These are phyloP conservation scores for Nerophis lumbriciformis DNA, from an alignment of 2,113 vertebrate genomes.

Conservation along the genomic window DNA sequence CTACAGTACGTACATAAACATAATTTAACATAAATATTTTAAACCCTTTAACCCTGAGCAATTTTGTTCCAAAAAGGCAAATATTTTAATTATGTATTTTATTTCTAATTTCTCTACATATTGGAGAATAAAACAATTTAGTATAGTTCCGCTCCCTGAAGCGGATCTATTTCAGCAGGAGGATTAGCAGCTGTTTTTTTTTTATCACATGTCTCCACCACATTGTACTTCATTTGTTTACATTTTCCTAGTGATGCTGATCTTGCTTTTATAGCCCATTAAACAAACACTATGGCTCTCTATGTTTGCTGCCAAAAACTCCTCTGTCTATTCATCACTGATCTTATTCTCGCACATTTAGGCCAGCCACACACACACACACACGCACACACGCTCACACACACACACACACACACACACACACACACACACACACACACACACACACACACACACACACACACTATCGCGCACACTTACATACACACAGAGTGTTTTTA, in stretches of 20 bases:
- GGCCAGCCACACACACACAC: neutral
- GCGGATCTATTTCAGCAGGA: neutral
- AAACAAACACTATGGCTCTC: neutral
- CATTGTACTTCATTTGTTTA: slow-evolving; percentile 2
- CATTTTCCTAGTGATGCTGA: slow-evolving; percentile 6
- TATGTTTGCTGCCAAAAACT: slow-evolving; percentile 1
- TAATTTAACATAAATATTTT: too few species aligned
- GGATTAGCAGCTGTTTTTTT: slow-evolving; percentile 5
- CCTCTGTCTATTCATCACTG: neutral
- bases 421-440: neutral
- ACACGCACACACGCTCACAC: too few species aligned
- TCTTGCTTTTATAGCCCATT: slow-evolving; percentile 3
- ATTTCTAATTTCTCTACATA: neutral
- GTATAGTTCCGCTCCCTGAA: neutral
- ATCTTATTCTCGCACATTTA: neutral
- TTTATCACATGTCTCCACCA: neutral
- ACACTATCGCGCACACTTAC: too few species aligned
- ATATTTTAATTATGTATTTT: too few species aligned
- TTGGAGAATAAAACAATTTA: neutral
- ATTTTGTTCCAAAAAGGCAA: too few species aligned
- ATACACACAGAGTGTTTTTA: slow-evolving; percentile 11
- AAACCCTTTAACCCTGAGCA: too few species aligned
- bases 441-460: neutral
- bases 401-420: neutral
- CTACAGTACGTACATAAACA: too few species aligned